These are phyloP conservation scores for Enteromius fasciolatus DNA, from an alignment of 2,797 vertebrate genomes.

Conservation along the genomic window DNA sequence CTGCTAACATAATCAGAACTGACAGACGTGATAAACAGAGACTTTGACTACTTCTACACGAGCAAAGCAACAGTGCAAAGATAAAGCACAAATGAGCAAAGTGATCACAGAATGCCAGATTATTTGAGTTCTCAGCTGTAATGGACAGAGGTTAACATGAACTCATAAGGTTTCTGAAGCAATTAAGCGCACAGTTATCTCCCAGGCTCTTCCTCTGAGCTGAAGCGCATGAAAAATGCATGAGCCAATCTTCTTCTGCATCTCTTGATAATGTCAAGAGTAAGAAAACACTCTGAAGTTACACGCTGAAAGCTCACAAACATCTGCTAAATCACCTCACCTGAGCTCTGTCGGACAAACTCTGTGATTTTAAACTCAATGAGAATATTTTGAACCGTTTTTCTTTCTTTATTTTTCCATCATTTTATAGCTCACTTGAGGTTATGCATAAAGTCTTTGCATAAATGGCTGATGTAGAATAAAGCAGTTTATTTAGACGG, in stretches of 20 bases:
- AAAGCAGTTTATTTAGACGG: background rate
- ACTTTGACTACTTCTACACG: background rate
- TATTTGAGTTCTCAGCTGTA: background rate
- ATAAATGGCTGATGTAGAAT: background rate
- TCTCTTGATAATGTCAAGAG: conserved; percentile 16
- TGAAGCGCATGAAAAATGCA: conserved; percentile 24
- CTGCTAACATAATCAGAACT: background rate
- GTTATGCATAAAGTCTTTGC: background rate
- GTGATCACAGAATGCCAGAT: background rate
- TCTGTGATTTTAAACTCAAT: background rate
- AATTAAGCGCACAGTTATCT: background rate
- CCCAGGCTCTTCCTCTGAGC: conserved; percentile 2
- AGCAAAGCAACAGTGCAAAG: background rate
- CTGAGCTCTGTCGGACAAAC: background rate
- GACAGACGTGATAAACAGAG: background rate
- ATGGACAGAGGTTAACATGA: background rate
- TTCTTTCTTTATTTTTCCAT: background rate
- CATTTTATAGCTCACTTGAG: background rate
- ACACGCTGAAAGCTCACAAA: background rate
- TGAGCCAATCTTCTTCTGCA: conserved; percentile 4
- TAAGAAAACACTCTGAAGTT: background rate
- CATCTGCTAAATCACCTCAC: background rate
- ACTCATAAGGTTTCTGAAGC: conserved; percentile 15
- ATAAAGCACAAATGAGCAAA: conserved; percentile 5
- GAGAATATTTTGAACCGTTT: background rate